Evolutionary conservation across 2,797 vertebrate species (phyloP), one percentile per base, ranked within the genome.

Genomic region (Characodon lateralis): DNA sequence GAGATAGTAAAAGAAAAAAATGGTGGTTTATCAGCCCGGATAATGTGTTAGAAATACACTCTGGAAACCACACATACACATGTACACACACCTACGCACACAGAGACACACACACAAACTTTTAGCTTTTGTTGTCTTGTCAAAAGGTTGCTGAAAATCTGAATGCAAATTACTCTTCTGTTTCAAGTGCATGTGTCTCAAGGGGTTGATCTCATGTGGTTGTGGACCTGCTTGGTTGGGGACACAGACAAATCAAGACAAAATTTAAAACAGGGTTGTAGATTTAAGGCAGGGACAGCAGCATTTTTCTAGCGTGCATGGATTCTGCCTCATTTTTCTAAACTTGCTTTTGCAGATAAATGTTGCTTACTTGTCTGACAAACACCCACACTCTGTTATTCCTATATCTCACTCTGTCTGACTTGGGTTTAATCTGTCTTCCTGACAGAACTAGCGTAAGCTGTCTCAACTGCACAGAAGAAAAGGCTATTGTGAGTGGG

Each of bases 81-180:
- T 43, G 43, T n/a, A 46, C n/a, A 59, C n/a, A 48, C 26, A 78
- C 46, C 28, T 51, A 73, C 14, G 1, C 12, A 59, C 31, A 31
- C 31, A 31, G 31, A 31, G 31, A 70, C 22, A 55, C 56, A 58
- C 0, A 24, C 68, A 46, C 20, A 65, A 63, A 77, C 58, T n/a
- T n/a, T n/a, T 46, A 65, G 58, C 41, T 18, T 24, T 71, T 46
- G 59, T 50, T 50, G 63, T 79, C 63, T 77, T 7, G 8, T 50
- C 77, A 72, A 71, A 55, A 61, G 69, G 31, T 70, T 66, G 26
- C 73, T 63, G 63, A 79, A 83, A 85, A 91, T 86, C 18, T 84
- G 80, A 91, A 85, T 80, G 79, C 56, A 89, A 91, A 91, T 89
- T 84, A 83, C 83, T 85, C 58, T 73, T 83, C 74, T 76, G 83